Conservation (phyloP, 2,888 invertebrate species). For the Tipula helvola region DNA sequence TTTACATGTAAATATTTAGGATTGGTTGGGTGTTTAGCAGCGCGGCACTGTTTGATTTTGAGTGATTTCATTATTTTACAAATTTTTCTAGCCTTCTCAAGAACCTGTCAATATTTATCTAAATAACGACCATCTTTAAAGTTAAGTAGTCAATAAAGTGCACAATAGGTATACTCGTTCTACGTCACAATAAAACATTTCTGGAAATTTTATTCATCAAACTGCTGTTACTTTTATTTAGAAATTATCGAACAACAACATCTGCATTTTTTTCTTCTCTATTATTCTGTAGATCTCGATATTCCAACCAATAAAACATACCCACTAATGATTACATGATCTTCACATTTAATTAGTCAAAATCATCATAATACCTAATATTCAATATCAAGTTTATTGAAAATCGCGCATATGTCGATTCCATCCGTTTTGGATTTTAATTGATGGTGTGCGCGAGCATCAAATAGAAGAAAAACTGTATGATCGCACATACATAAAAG, state of each 20-base stretch:
- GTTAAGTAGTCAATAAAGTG: too few relatives aligned
- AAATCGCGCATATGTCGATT: not conserved
- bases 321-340: not conserved
- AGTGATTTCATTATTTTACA: too few relatives aligned
- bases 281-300: not conserved
- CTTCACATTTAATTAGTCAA: not conserved
- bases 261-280: not conserved
- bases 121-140: too few relatives aligned
- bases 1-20: too few relatives aligned
- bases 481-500: not conserved
- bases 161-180: too few relatives aligned
- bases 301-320: not conserved
- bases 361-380: not conserved
- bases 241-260: not conserved
- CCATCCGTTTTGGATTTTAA: not conserved
- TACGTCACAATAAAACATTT: not conserved
- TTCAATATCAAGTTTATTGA: not conserved
- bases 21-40: too few relatives aligned
- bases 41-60: too few relatives aligned
- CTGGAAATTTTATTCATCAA: not conserved
- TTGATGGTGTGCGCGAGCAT: not conserved
- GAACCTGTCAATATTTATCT: too few relatives aligned
- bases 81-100: too few relatives aligned
- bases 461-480: not conserved
- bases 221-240: too few relatives aligned